Evolutionary conservation across 2,113 vertebrate genomes (phyloP).

Genomic region (Etheostoma cragini): DNA sequence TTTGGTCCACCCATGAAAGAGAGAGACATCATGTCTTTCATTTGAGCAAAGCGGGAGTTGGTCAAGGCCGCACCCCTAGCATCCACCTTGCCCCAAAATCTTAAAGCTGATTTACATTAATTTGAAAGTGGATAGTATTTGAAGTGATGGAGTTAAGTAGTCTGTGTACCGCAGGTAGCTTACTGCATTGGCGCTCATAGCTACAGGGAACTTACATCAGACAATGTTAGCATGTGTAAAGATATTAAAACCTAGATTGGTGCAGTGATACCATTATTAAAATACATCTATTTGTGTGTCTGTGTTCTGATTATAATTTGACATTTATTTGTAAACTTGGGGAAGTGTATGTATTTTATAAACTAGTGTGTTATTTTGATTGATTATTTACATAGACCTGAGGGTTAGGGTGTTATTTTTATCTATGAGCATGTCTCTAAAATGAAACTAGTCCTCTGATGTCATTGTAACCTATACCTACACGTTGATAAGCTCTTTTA

Average conservation of each 20-base stretch:
- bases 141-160: background rate
- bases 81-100: too few species aligned
- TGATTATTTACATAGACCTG: background rate
- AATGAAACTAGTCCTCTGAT: slow-evolving; percentile 18
- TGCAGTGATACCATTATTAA: background rate
- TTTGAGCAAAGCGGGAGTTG: too few species aligned
- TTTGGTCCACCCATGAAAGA: too few species aligned
- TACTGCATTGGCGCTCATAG: background rate
- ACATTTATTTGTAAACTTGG: background rate
- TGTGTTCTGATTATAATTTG: background rate
- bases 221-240: background rate
- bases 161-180: background rate
- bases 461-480: background rate
- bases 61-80: too few species aligned
- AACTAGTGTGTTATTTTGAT: background rate
- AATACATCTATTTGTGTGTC: background rate
- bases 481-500: slow-evolving; percentile 23
- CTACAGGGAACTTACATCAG: background rate
- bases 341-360: background rate
- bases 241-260: too few species aligned
- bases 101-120: background rate
- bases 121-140: background rate
- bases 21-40: too few species aligned
- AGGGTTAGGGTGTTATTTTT: background rate
- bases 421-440: background rate